Evolutionary conservation across 2,113 vertebrate genomes (phyloP).

Genomic region (Passer domesticus): DNA sequence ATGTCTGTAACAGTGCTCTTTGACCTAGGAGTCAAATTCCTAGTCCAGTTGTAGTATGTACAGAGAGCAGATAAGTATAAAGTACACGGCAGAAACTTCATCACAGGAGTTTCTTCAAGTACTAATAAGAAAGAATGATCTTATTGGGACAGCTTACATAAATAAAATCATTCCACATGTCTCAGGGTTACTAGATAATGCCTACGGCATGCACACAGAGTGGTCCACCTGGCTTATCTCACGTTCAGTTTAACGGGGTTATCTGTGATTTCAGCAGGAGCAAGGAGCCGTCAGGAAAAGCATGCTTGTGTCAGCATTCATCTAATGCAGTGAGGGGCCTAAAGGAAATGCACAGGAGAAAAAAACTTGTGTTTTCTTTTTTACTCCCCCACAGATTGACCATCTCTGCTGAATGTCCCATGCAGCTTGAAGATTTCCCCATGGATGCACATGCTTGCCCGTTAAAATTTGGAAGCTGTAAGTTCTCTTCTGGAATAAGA

Average conservation of each 20-base stretch:
- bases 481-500: conserved; percentile 73
- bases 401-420: conserved; percentile 96
- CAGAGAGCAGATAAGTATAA: neutral
- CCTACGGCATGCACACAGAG: neutral
- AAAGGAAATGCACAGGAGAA: accelerated
- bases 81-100: neutral
- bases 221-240: neutral
- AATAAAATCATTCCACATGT: neutral
- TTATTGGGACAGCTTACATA: neutral
- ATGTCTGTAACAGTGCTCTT: neutral
- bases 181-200: neutral
- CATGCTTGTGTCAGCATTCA: neutral
- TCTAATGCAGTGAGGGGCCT: neutral
- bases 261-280: neutral
- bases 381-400: conserved; percentile 81
- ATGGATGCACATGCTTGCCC: conserved; percentile 98
- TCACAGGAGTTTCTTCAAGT: neutral
- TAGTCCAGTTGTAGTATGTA: neutral
- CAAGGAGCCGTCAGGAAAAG: neutral
- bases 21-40: neutral
- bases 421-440: conserved; percentile 97
- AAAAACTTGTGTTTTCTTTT: neutral
- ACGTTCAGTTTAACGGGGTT: neutral
- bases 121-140: neutral
- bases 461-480: conserved; percentile 97